Conservation (phyloP, 2,888 invertebrate genomes). For the Hipparchia semele region DNA sequence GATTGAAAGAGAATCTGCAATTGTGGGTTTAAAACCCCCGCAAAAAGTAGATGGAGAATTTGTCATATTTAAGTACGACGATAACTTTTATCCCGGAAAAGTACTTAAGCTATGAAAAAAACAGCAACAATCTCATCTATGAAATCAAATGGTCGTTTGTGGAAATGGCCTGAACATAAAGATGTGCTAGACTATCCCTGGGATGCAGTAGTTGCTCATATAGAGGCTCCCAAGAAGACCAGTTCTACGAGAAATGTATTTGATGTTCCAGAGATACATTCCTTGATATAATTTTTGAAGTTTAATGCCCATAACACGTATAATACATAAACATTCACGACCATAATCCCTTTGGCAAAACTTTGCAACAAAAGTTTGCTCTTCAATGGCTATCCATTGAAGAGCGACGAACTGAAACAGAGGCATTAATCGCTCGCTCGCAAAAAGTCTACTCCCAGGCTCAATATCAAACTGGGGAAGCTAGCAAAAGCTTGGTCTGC, state of each 20-base stretch:
- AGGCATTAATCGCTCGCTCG: too few relatives aligned
- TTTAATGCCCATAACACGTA: conserved; percentile 3
- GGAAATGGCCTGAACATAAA: conserved; percentile 39
- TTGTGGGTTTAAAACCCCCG: conserved; percentile 35
- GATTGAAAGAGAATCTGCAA: conserved; percentile 27
- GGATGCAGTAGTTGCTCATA: conserved; percentile 36
- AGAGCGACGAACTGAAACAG: too few relatives aligned
- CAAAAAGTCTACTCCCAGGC: too few relatives aligned
- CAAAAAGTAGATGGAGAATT: conserved; percentile 38
- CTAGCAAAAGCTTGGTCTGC: too few relatives aligned
- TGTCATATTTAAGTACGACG: conserved; percentile 38
- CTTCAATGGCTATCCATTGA: too few relatives aligned
- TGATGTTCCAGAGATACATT: conserved; percentile 40
- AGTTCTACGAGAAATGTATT: conserved; percentile 39
- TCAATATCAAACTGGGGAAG: too few relatives aligned
- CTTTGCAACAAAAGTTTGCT: too few relatives aligned
- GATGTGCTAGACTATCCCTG: conserved; percentile 39
- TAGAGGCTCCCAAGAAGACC: conserved; percentile 37
- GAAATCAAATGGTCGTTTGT: conserved; percentile 37
- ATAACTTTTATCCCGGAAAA: conserved; percentile 37
- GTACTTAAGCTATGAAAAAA: conserved; percentile 34
- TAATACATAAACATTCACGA: conserved; percentile 1
- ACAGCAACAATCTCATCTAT: conserved; percentile 39
- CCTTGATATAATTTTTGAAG: conserved; percentile 31
- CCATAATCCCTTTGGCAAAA: too few relatives aligned